Evolutionary conservation across 2,797 vertebrate species (phyloP).

Genomic region (Avahi laniger): DNA sequence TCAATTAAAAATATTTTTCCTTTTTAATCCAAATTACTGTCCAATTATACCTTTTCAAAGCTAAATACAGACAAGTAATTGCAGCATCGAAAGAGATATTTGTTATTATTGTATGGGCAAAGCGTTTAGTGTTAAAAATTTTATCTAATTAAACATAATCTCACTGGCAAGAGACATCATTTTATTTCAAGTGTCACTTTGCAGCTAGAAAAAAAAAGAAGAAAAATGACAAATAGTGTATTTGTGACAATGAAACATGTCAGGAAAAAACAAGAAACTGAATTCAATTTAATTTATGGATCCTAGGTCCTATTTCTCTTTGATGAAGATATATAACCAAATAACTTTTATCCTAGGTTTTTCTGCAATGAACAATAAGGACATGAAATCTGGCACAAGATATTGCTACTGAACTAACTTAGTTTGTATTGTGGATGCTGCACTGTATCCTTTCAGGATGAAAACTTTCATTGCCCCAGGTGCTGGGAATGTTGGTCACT

Average conservation of each 20-base stretch:
- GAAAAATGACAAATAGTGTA: not conserved
- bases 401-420: not conserved
- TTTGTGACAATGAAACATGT: not conserved
- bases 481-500: not conserved
- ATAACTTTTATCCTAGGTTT: not conserved
- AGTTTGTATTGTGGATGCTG: not conserved
- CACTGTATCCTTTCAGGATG: not conserved
- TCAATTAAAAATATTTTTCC: not conserved
- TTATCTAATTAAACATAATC: constrained; percentile 8
- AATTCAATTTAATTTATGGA: not conserved
- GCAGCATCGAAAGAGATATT: not conserved
- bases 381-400: not conserved
- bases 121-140: not conserved
- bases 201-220: not conserved
- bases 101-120: not conserved
- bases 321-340: not conserved
- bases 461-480: not conserved
- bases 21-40: not conserved
- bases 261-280: not conserved
- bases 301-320: not conserved
- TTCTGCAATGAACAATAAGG: not conserved
- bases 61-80: not conserved
- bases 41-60: not conserved
- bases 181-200: constrained; percentile 40
- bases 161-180: not conserved